phyloP scores from a whole-genome alignment of 1,140 invertebrate genomes.

The Hyposmocoma kahamanoa region DNA sequence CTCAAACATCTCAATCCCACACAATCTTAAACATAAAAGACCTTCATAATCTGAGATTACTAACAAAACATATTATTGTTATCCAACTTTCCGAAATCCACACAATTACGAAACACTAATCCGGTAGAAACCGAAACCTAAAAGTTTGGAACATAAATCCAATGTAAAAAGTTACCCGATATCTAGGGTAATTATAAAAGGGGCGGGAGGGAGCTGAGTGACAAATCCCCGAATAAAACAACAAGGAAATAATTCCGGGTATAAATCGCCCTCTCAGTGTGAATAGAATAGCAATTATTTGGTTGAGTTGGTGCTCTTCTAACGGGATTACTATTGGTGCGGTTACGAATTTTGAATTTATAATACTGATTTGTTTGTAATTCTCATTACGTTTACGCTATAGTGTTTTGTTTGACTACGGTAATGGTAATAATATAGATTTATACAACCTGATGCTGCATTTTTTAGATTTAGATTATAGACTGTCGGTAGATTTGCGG shows the following conservation, averaged over 20 bases:
- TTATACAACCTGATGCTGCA: too few relatives aligned
- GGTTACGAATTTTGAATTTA: too few relatives aligned
- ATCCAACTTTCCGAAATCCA: conserved; percentile 31
- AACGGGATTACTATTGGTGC: conserved; percentile 16
- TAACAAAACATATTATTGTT: conserved; percentile 12
- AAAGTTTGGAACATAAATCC: conserved; percentile 48
- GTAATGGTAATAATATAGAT: too few relatives aligned
- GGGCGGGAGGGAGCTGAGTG: conserved; percentile 54
- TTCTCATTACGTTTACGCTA: too few relatives aligned
- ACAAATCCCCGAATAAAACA: conserved; percentile 73
- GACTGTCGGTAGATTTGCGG: too few relatives aligned
- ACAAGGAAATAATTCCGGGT: conserved; percentile 72
- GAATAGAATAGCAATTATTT: conserved; percentile 75
- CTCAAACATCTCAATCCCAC: too few relatives aligned
- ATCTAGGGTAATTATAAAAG: conserved; percentile 67
- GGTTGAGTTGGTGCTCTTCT: conserved; percentile 54
- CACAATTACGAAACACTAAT: conserved; percentile 48
- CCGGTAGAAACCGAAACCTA: conserved; percentile 34
- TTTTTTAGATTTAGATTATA: too few relatives aligned
- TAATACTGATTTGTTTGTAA: too few relatives aligned
- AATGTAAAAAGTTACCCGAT: conserved; percentile 65
- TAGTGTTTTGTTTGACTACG: too few relatives aligned
- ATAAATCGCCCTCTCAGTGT: conserved; percentile 69
- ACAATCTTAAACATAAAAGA: conserved; percentile 3
- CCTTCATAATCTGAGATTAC: conserved; percentile 22